Percentiles rank a stretch among this genome's conserved stretches.
These are phyloP conservation scores for Pherbina coryleti DNA, from an alignment of 2,888 invertebrate species.

Conservation along the genomic window DNA sequence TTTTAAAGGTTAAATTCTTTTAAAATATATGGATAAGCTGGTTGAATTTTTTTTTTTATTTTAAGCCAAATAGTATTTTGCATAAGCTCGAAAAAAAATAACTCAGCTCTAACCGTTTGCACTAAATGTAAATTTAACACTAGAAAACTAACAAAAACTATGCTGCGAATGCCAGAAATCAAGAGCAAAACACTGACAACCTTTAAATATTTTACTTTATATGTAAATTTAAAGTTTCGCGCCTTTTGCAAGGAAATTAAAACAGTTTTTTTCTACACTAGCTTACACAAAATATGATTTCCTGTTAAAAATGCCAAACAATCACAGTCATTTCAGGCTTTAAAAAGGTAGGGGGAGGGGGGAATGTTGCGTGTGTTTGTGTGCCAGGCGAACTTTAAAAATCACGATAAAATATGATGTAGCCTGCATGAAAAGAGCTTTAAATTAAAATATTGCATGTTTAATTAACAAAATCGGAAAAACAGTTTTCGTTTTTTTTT, in stretches of 20 bases:
- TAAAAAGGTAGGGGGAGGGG: not conserved
- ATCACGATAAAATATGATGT: not conserved
- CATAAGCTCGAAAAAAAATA: no score
- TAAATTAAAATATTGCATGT: conserved; percentile 47
- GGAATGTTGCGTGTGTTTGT: not conserved
- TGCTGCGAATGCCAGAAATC: not conserved
- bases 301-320: conserved; percentile 11
- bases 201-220: conserved; percentile 3
- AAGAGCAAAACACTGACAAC: not conserved
- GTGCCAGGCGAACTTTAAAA: not conserved
- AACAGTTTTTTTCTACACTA: not conserved
- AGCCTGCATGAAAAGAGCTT: conserved; percentile 46
- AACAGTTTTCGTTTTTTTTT: not conserved
- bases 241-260: not conserved
- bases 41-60: no score
- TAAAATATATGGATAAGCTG: no score
- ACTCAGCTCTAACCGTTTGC: no score
- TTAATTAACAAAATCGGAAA: conserved; percentile 18
- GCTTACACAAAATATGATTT: not conserved
- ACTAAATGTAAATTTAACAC: no score
- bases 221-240: conserved; percentile 17
- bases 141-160: not conserved
- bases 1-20: no score
- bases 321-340: not conserved
- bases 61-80: no score